Evolutionary conservation across 1,140 invertebrate species (phyloP), one percentile per base, ranked within the genome.

Genomic region (Bombus affinis): DNA sequence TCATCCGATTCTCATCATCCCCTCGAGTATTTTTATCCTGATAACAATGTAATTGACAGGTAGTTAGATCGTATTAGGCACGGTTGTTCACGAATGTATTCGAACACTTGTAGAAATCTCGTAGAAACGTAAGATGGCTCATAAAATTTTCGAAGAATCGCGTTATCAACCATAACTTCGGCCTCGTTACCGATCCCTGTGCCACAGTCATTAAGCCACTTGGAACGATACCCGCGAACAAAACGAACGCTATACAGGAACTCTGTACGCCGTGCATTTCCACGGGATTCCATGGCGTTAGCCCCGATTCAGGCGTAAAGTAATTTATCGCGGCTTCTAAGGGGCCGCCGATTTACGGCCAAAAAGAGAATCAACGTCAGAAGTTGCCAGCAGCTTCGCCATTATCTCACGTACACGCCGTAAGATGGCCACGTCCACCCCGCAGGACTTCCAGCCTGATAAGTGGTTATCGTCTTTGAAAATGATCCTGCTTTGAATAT

Each of bases 261-360:
- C 59, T 53, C 25, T 10, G 15, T 8, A 65, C 75, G 42, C 59
- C 3, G 28, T 9, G 35, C 47, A 53, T 84, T 84, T 79, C 53
- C 39, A 15, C 47, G 68, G 32, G 68, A 85, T 80, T 80, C 53
- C 83, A 39, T 25, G 83, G 57, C 37, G 70, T 66, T 81, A 66
- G 57, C 39, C 39, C 65, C n/a, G 80, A 86, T 66, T 81, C 72
- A 75, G 39, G 80, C 80, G 62, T 74, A 81, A 80, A 83, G 80
- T 83, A 86, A 86, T 86, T 86, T 86, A 83, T 86, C 85, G 80
- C 47, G 42, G 66, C 62, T 83, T 83, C 73, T 86, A 86, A 86
- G 53, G 37, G 71, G 65, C 73, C 85, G 81, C 81, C 73, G 85
- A 86, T 86, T 86, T 76, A 74, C 73, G 44, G 66, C 10, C 13